Percentiles rank a stretch among this genome's conserved stretches.
These are phyloP conservation scores for Lepus townsendii DNA, from an alignment of 2,797 vertebrate genomes.

Conservation along the genomic window DNA sequence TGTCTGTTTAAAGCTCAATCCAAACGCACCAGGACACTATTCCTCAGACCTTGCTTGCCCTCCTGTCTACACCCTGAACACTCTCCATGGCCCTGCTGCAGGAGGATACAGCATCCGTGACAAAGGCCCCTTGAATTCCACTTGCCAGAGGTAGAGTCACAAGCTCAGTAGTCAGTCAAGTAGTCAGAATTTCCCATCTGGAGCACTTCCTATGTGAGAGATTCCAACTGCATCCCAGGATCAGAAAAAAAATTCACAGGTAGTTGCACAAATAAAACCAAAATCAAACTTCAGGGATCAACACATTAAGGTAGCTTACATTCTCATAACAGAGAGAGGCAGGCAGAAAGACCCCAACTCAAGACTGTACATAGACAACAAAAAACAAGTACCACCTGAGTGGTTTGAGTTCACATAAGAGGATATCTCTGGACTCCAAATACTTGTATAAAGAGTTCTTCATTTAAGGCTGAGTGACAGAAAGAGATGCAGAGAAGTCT, in stretches of 20 bases:
- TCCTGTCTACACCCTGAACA: neutral
- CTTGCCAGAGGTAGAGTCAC: neutral
- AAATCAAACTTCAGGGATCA: neutral
- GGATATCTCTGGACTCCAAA: too few species aligned
- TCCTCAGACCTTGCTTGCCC: neutral
- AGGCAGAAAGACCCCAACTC: neutral
- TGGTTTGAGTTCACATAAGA: neutral
- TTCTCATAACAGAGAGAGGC: neutral
- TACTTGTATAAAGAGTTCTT: too few species aligned
- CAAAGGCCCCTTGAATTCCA: rapidly evolving
- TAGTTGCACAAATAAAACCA: neutral
- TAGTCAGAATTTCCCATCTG: neutral
- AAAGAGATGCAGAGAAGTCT: too few species aligned
- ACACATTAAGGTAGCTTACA: neutral
- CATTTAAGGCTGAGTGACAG: too few species aligned
- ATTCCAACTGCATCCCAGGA: neutral
- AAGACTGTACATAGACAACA: neutral
- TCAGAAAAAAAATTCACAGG: neutral
- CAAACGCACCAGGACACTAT: neutral
- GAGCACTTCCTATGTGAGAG: neutral
- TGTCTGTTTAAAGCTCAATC: neutral
- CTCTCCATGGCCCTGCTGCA: rapidly evolving
- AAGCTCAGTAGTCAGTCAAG: neutral
- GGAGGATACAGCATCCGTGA: neutral
- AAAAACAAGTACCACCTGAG: neutral